phyloP scores from a whole-genome alignment of 2,113 vertebrate genomes.

The Hydrolagus affinis region DNA sequence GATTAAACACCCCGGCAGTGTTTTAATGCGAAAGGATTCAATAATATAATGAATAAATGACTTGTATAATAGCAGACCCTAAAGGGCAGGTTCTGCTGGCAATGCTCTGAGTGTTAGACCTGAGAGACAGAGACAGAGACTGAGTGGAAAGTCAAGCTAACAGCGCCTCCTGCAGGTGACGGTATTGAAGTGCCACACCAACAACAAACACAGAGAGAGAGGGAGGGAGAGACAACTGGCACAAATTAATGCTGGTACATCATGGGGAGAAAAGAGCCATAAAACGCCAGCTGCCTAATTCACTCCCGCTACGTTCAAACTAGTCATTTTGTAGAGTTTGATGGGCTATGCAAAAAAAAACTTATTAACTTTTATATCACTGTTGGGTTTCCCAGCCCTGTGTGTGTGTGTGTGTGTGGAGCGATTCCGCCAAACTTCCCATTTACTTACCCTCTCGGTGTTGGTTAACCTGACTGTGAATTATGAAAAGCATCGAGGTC shows the following conservation, averaged over 20 bases:
- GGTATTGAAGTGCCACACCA: not conserved
- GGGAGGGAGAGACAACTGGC: not conserved
- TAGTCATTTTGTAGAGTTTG: constrained; percentile 14
- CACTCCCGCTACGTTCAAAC: constrained; percentile 13
- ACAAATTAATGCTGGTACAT: constrained; percentile 19
- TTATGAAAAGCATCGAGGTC: not conserved
- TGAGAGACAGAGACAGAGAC: not conserved
- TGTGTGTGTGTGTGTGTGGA: too few relatives aligned
- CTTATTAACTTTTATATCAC: not conserved
- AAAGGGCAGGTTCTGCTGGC: not conserved
- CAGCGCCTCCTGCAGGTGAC: constrained; percentile 22
- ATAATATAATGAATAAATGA: constrained; percentile 29
- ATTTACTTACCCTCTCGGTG: not conserved
- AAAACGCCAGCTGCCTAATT: constrained; percentile 23
- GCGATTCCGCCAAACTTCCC: not conserved
- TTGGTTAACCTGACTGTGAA: not conserved
- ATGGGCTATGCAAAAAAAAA: not conserved
- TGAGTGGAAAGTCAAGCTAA: not conserved
- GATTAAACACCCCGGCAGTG: constrained; percentile 3
- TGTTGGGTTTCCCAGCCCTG: not conserved
- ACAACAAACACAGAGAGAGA: too few relatives aligned
- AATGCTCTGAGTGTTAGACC: not conserved
- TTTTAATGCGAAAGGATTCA: constrained; percentile 25
- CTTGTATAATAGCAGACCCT: constrained; percentile 29
- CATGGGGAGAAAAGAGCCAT: constrained; percentile 19